phyloP scores from a whole-genome alignment of 23 tunicate species.

The Aplidium turbinatum region DNA sequence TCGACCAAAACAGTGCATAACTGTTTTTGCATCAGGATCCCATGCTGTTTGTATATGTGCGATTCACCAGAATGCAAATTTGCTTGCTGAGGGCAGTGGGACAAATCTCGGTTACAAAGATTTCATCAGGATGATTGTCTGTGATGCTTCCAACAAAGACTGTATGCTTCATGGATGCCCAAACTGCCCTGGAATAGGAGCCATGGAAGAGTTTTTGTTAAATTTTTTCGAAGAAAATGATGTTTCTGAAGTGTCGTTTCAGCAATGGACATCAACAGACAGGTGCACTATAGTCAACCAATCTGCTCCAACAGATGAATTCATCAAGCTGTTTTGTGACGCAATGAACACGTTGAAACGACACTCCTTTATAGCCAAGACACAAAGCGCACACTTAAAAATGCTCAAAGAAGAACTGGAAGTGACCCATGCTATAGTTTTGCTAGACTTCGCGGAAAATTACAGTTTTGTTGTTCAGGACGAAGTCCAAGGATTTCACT shows the following conservation, averaged over 20 bases:
- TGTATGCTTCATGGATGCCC: slow-evolving; percentile 4
- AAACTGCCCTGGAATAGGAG: not conserved
- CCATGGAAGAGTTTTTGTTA: not conserved
- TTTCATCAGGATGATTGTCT: slow-evolving; percentile 5
- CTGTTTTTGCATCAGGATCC: not conserved
- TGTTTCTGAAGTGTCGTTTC: too few relatives aligned
- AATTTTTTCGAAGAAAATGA: not conserved
- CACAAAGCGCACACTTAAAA: not conserved
- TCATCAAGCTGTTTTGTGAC: not conserved
- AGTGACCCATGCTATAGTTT: not conserved
- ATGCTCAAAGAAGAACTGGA: not conserved
- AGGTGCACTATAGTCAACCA: not conserved
- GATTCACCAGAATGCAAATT: slow-evolving; percentile 15
- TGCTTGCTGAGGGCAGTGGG: not conserved
- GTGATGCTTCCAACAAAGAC: not conserved
- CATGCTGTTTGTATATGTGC: slow-evolving; percentile 15
- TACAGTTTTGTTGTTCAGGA: slow-evolving; percentile 21
- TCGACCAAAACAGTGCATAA: slow-evolving; percentile 16
- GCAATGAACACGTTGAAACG: not conserved
- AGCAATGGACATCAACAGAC: slow-evolving; percentile 12
- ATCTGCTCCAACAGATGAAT: not conserved
- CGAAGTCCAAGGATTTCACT: slow-evolving; percentile 18
- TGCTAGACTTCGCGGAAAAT: slow-evolving; percentile 16
- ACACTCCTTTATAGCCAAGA: slow-evolving; percentile 10
- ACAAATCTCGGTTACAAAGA: not conserved